These are phyloP conservation scores for Ageneiosus marmoratus DNA, from an alignment of 2,113 vertebrate genomes.

Conservation along the genomic window DNA sequence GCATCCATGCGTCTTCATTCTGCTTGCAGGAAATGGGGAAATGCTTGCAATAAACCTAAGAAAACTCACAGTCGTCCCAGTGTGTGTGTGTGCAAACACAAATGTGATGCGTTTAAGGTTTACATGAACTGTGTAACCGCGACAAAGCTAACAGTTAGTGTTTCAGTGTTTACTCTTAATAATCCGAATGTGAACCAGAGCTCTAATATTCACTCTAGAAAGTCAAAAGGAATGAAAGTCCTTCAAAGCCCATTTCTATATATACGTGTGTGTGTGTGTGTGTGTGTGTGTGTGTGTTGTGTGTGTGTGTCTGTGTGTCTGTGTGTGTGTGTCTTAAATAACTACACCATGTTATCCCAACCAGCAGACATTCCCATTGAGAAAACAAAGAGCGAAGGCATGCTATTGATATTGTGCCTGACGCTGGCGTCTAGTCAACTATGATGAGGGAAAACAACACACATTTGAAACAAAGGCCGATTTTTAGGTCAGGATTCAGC, in stretches of 20 bases:
- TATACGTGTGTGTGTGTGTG: not conserved
- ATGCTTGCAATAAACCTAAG: constrained; percentile 33
- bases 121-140: not conserved
- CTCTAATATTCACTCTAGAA: not conserved
- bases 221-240: not conserved
- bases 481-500: not conserved
- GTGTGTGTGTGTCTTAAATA: constrained; percentile 54
- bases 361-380: constrained; percentile 28
- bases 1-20: constrained; percentile 36
- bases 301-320: not conserved
- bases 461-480: not conserved
- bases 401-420: constrained; percentile 30
- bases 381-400: constrained; percentile 5
- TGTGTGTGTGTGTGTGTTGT: constrained; percentile 10
- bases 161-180: constrained; percentile 25
- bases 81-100: constrained; percentile 9
- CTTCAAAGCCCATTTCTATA: not conserved
- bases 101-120: constrained; percentile 10
- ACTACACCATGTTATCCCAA: constrained; percentile 46
- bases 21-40: constrained; percentile 22
- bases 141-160: not conserved
- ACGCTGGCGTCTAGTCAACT: constrained; percentile 20
- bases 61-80: not conserved
- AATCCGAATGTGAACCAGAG: constrained; percentile 2
- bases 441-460: constrained; percentile 22